These are phyloP conservation scores for Amazona guildingii DNA, from an alignment of 2,113 vertebrate genomes.

Conservation along the genomic window DNA sequence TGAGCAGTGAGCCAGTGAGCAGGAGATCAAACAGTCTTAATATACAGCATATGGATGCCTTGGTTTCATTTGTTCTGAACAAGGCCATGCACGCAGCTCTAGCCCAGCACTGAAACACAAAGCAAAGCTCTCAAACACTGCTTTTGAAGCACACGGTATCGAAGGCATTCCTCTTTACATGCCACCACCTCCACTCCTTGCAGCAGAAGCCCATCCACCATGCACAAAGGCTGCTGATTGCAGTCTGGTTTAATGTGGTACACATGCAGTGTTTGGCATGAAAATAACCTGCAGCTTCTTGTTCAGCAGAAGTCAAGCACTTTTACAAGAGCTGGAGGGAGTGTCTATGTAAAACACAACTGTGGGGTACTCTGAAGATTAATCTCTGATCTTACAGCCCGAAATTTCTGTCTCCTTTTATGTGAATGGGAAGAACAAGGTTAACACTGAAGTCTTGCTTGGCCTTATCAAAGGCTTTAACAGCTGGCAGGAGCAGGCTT, in stretches of 20 bases:
- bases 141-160: background rate
- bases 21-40: slow-evolving; percentile 41
- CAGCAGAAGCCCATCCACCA: background rate
- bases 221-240: background rate
- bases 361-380: background rate
- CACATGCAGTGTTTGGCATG: background rate
- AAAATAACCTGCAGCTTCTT: background rate
- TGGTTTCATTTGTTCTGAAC: slow-evolving; percentile 19
- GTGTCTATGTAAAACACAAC: background rate
- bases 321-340: background rate
- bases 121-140: background rate
- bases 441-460: background rate
- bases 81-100: background rate
- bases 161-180: background rate
- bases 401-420: background rate
- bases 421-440: background rate
- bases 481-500: background rate
- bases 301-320: background rate
- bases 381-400: background rate
- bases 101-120: background rate
- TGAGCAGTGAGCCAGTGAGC: background rate
- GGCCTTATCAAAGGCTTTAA: background rate
- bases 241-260: background rate
- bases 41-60: slow-evolving; percentile 27
- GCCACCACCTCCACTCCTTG: background rate